phyloP scores from a whole-genome alignment of 64 coral and sea anemone species.

The Pocillopora verrucosa region DNA sequence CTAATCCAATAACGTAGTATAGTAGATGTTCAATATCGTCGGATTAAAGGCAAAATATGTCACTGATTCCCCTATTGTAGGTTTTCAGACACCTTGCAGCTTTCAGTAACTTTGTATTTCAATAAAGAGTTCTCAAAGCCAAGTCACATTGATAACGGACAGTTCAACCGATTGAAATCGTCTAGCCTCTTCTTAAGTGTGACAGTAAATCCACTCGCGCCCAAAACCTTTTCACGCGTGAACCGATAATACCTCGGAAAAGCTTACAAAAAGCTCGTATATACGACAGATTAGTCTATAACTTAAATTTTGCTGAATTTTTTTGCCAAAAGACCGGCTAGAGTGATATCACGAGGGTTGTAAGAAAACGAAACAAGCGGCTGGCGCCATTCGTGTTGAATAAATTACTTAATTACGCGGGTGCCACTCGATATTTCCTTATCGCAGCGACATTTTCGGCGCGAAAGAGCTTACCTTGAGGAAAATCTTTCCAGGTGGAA shows the following conservation, averaged over 20 bases:
- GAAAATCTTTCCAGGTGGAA: neutral
- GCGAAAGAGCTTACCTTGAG: constrained; percentile 20
- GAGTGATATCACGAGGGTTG: neutral
- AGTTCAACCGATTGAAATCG: neutral
- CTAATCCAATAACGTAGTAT: constrained; percentile 1
- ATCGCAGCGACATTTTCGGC: constrained; percentile 9
- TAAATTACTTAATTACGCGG: constrained; percentile 38
- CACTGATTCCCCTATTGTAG: neutral
- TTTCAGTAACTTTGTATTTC: neutral
- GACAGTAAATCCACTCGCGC: constrained; percentile 18
- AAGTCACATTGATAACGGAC: neutral
- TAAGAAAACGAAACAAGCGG: constrained; percentile 4
- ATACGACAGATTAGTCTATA: neutral
- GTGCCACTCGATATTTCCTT: constrained; percentile 46
- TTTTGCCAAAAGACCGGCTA: neutral
- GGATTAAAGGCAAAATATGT: neutral
- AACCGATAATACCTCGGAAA: neutral
- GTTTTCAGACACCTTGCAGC: neutral
- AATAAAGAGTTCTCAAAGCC: neutral
- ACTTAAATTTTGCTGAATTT: neutral
- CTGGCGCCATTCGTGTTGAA: constrained; percentile 53
- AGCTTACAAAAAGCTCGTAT: neutral
- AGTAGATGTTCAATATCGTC: constrained; percentile 28
- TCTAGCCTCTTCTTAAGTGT: neutral
- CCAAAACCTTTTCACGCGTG: constrained; percentile 28